A percentile compares a stretch with the other conserved stretches of the same genome.
Conservation (phyloP, 2,888 invertebrate genomes). For the Ptychoptera albimana region DNA sequence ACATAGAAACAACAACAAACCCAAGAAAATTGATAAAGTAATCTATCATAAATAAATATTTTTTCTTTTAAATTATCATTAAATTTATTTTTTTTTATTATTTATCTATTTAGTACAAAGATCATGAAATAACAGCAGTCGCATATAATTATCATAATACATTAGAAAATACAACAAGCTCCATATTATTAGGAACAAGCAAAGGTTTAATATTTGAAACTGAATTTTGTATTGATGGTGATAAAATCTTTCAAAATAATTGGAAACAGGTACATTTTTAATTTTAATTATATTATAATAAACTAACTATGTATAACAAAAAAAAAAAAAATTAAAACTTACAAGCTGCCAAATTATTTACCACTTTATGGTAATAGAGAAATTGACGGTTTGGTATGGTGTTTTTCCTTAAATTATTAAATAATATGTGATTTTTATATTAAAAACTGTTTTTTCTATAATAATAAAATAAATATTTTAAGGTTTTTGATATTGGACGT, state of each 20-base stretch:
- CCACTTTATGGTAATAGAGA: constrained; percentile 57
- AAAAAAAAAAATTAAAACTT: constrained; percentile 6
- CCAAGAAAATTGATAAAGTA: constrained; percentile 38
- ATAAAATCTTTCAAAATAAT: constrained; percentile 71
- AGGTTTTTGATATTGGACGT: constrained; percentile 80
- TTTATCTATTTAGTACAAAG: constrained; percentile 23
- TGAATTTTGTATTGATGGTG: constrained; percentile 66
- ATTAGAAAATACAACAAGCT: constrained; percentile 55
- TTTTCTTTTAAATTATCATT: constrained; percentile 1
- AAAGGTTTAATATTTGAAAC: constrained; percentile 84
- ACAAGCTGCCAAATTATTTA: constrained; percentile 60
- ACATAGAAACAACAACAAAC: constrained; percentile 56
- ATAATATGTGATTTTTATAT: constrained; percentile 7
- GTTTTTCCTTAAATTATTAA: not conserved
- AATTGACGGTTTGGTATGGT: constrained; percentile 56
- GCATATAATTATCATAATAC: constrained; percentile 72
- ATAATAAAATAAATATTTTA: constrained; percentile 24
- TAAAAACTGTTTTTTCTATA: constrained; percentile 9
- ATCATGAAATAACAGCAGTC: constrained; percentile 75
- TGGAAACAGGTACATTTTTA: constrained; percentile 59
- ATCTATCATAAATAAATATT: not conserved
- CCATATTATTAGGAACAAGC: constrained; percentile 78
- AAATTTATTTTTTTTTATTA: constrained; percentile 6
- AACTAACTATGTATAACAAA: constrained; percentile 9
- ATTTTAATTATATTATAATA: constrained; percentile 1